Evolutionary conservation across 2,113 vertebrate genomes (phyloP), one percentile per base, ranked within the genome.

Genomic region (Sapayoa aenigma): DNA sequence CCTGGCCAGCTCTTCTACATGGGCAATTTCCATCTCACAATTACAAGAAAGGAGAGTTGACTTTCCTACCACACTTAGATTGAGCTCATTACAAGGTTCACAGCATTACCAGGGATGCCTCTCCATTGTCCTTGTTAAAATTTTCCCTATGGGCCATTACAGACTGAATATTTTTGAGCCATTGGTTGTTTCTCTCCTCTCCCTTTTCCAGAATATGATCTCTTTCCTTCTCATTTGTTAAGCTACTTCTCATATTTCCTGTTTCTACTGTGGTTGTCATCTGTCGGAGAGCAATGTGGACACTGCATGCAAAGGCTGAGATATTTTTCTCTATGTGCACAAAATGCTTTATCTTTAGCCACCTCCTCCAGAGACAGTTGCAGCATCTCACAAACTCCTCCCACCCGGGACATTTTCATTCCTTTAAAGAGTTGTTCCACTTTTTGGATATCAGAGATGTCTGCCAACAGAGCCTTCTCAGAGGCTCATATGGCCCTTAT

Each of bases 241-340:
- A 76, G 19, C 9, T 15, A 35, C 27, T 65, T 79, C 5, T 33
- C 5, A 1, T 37, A 39, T 85, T 87, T 90, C 62, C n/a, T 37
- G 14, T 37, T 76, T 85, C 25, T 69, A 58, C 39, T 74, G 46
- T 30, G 67, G 16, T 8, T 17, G 21, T 62, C 31, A 6, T 23
- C 59, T 67, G 9, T 10, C 5, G 49, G 33, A 60, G 14, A 76
- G 39, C 49, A 85, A 39, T 49, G 46, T 2, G 15, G 41, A 47
- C 75, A 25, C 31, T 89, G 9, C 20, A 20, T 79, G 17, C 74
- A 85, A 87, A 84, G 41, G 8, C 33, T n/a, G 37, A 74, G 30
- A n/a, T 3, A 10, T 33, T 69, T 59, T 7, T 82, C 9, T 81
- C 6, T 1, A 0, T 4, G 3, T 52, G 12, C 1, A 3, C 3